A percentile compares a stretch with the other conserved stretches of the same genome.
Evolutionary conservation across 2,888 invertebrate species (phyloP).

Genomic region (Ganaspis brasiliensis): DNA sequence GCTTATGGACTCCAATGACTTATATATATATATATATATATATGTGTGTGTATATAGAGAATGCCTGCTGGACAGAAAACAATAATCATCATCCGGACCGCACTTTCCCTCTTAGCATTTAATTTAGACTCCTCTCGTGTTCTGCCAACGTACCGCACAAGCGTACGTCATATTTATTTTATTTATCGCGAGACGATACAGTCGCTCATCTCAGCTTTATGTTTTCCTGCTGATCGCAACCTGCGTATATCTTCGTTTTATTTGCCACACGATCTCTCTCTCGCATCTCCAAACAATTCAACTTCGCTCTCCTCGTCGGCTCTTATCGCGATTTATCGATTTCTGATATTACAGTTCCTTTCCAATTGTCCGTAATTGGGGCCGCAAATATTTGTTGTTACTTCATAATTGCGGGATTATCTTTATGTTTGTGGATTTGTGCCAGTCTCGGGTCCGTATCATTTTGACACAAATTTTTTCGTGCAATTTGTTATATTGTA

Average conservation of each 20-base stretch:
- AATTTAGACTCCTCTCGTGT: conserved; percentile 72
- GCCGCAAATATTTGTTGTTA: conserved; percentile 3
- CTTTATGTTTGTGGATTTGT: no score
- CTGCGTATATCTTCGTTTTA: conserved; percentile 20
- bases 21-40: conserved; percentile 52
- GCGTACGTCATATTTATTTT: conserved; percentile 70
- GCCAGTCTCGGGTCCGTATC: no score
- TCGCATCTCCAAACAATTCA: conserved; percentile 12
- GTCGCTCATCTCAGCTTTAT: conserved; percentile 64
- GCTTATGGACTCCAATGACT: conserved; percentile 12
- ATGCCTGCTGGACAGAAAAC: conserved; percentile 73
- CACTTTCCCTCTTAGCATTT: conserved; percentile 73
- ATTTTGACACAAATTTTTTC: no score
- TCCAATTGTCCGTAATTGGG: not conserved
- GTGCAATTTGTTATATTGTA: no score
- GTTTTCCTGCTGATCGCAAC: conserved; percentile 64
- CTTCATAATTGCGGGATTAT: conserved; percentile 2
- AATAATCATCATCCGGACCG: conserved; percentile 74
- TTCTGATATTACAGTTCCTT: conserved; percentile 11
- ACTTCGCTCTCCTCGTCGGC: not conserved
- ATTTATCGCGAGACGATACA: conserved; percentile 70
- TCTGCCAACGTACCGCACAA: conserved; percentile 53
- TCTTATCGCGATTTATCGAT: conserved; percentile 14
- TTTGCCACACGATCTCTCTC: conserved; percentile 15
- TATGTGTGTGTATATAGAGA: conserved; percentile 66